Evolutionary conservation across 2,797 vertebrate species (phyloP).

Genomic region (Sebastes iracundus): DNA sequence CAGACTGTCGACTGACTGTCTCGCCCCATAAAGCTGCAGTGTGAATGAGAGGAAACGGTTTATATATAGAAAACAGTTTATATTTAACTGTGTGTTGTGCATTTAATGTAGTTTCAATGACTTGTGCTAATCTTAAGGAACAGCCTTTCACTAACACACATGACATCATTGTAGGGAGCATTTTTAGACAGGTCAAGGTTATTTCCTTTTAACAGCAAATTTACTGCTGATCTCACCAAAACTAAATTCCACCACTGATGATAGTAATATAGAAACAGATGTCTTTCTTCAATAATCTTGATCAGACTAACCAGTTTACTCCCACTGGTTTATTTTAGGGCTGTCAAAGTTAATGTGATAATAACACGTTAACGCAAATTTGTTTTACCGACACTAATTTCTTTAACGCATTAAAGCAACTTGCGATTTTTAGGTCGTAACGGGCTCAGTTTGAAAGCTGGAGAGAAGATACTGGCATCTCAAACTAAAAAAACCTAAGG

Average conservation of each 20-base stretch:
- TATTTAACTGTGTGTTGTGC: slow-evolving; percentile 41
- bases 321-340: background rate
- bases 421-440: too few relatives aligned
- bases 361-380: too few relatives aligned
- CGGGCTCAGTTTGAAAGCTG: too few relatives aligned
- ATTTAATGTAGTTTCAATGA: slow-evolving; percentile 48
- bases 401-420: too few relatives aligned
- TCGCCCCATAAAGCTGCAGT: slow-evolving; percentile 3
- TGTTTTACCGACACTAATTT: too few relatives aligned
- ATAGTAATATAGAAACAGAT: background rate
- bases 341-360: too few relatives aligned
- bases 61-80: slow-evolving; percentile 55
- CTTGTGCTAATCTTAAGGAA: slow-evolving; percentile 49
- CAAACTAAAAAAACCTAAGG: too few relatives aligned
- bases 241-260: background rate
- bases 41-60: slow-evolving; percentile 75
- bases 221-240: background rate
- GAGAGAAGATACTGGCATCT: too few relatives aligned
- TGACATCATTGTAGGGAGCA: slow-evolving; percentile 7
- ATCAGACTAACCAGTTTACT: background rate
- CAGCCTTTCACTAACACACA: background rate
- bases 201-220: background rate
- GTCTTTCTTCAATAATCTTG: background rate
- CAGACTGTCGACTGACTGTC: slow-evolving; percentile 53
- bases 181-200: background rate